Evolutionary conservation across 2,797 vertebrate species (phyloP).

Genomic region (Enteromius mattozi): DNA sequence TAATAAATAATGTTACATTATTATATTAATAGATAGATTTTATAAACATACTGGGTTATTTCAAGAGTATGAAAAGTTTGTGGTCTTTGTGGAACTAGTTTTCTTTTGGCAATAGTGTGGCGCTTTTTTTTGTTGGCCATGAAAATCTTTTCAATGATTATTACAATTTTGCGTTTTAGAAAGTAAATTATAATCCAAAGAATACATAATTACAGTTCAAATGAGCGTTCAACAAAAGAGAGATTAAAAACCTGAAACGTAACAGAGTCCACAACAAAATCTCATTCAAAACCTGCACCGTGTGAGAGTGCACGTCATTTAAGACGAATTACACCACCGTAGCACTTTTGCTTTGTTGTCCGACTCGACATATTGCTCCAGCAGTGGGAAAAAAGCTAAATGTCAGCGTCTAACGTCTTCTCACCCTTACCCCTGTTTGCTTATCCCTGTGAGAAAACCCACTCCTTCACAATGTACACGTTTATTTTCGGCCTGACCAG

Average conservation of each 20-base stretch:
- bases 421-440: slow-evolving; percentile 58
- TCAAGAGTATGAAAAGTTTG: background rate
- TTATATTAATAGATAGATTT: background rate
- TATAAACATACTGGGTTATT: background rate
- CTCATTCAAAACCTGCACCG: slow-evolving; percentile 54
- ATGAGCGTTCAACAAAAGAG: slow-evolving; percentile 20
- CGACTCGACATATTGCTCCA: slow-evolving; percentile 55
- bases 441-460: slow-evolving; percentile 82
- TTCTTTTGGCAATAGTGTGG: background rate
- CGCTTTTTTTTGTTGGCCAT: background rate
- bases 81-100: background rate
- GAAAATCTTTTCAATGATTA: background rate
- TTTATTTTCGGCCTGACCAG: slow-evolving; percentile 75
- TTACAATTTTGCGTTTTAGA: background rate
- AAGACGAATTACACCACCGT: slow-evolving; percentile 59
- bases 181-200: slow-evolving; percentile 9
- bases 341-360: slow-evolving; percentile 56
- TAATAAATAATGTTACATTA: background rate
- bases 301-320: slow-evolving; percentile 64
- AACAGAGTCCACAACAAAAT: slow-evolving; percentile 43
- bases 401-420: slow-evolving; percentile 60
- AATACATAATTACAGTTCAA: slow-evolving; percentile 25
- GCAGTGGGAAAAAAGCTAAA: slow-evolving; percentile 62
- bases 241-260: slow-evolving; percentile 18
- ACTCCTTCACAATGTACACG: slow-evolving; percentile 74